A percentile compares a stretch with the other conserved stretches of the same genome.
Evolutionary conservation across 92 coral and sea anemone species (phyloP).

Genomic region (Heteractis magnifica): DNA sequence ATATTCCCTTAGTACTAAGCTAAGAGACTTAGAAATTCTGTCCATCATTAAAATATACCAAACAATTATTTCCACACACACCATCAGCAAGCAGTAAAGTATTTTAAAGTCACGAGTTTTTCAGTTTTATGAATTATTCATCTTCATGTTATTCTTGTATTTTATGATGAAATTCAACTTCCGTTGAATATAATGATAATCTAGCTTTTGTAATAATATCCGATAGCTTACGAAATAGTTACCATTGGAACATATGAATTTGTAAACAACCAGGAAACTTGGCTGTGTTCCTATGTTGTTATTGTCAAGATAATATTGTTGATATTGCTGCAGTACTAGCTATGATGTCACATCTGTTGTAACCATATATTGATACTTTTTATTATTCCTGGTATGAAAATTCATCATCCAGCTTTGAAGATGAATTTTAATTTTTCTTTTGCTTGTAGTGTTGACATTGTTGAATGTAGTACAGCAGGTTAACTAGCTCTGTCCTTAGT

Average conservation of each 20-base stretch:
- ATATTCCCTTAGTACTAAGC: background rate
- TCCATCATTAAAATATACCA: background rate
- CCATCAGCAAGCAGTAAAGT: background rate
- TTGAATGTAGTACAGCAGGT: no score
- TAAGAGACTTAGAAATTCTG: background rate
- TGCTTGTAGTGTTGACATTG: no score
- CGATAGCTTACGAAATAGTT: background rate
- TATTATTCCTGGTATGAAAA: background rate
- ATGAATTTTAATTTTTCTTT: no score
- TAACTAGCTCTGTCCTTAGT: no score
- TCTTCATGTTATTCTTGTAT: background rate
- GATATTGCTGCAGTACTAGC: background rate
- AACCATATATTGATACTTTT: background rate
- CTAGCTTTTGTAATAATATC: background rate
- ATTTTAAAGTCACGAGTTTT: background rate
- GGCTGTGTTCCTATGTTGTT: background rate
- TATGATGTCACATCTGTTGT: background rate
- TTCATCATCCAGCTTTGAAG: background rate
- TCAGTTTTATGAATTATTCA: conserved; percentile 5
- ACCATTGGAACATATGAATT: no score
- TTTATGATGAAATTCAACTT: background rate
- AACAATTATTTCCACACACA: background rate
- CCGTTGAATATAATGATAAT: background rate
- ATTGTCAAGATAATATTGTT: background rate
- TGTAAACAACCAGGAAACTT: no score